These are phyloP conservation scores for Tichodroma muraria DNA, from an alignment of 2,113 vertebrate species.

Conservation along the genomic window DNA sequence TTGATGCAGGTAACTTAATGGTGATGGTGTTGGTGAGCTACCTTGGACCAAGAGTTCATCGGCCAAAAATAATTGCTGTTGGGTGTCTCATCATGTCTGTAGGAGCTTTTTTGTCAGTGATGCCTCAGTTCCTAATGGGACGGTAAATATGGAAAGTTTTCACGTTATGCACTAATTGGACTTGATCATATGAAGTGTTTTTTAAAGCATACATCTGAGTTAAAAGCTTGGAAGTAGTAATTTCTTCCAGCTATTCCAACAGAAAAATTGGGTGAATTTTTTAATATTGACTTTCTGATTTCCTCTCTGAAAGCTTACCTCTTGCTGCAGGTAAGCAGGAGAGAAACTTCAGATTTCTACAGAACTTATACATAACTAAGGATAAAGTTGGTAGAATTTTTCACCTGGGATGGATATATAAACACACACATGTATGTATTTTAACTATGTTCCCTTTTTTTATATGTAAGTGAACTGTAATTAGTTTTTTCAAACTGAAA, in stretches of 20 bases:
- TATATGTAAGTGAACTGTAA: neutral
- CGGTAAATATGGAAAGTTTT: slow-evolving; percentile 51
- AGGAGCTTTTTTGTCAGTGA: slow-evolving; percentile 53
- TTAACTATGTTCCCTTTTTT: neutral
- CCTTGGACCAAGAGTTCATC: slow-evolving; percentile 60
- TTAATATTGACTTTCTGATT: neutral
- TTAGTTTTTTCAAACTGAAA: no score
- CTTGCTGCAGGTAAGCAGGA: neutral
- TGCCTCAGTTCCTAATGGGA: slow-evolving; percentile 68
- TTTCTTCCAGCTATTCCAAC: neutral
- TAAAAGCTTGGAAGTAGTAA: neutral
- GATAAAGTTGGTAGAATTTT: neutral
- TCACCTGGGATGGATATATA: neutral
- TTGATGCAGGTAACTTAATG: slow-evolving; percentile 58
- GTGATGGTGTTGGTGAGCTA: slow-evolving; percentile 66
- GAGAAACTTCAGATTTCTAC: neutral
- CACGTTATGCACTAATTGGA: neutral
- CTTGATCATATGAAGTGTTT: neutral
- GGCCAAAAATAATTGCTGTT: slow-evolving; percentile 59
- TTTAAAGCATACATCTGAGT: neutral
- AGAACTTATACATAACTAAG: neutral
- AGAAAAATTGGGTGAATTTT: neutral
- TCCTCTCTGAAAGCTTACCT: neutral
- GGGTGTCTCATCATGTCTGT: slow-evolving; percentile 59
- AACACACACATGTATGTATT: neutral